phyloP scores from a whole-genome alignment of 2,113 vertebrate species.

The Herpailurus yagouaroundi region DNA sequence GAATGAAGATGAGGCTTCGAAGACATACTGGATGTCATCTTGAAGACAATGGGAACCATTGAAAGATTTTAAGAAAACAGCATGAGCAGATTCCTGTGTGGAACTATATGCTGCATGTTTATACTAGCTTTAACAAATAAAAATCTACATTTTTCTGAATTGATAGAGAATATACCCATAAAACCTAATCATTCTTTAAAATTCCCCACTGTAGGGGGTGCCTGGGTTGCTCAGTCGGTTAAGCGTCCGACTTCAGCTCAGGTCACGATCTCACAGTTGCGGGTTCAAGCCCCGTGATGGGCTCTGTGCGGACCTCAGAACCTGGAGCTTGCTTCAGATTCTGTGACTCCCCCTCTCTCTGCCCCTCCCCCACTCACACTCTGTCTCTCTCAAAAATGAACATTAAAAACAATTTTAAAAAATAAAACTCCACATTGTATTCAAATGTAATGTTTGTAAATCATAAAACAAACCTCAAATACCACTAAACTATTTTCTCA shows the following conservation, averaged over 20 bases:
- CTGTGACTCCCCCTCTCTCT: too few species aligned
- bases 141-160: conserved; percentile 1
- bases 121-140: not conserved
- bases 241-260: too few species aligned
- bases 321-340: too few species aligned
- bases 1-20: not conserved
- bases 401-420: too few species aligned
- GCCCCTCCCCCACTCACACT: too few species aligned
- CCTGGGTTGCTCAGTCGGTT: too few species aligned
- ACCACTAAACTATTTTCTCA: not conserved
- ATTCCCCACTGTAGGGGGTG: not conserved
- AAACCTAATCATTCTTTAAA: conserved; percentile 24
- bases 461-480: not conserved
- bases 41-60: not conserved
- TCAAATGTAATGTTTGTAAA: not conserved
- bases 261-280: too few species aligned
- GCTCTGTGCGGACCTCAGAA: too few species aligned
- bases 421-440: not conserved
- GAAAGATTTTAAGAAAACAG: not conserved
- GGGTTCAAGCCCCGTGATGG: too few species aligned
- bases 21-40: not conserved
- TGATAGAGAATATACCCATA: not conserved
- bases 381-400: too few species aligned
- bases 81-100: not conserved
- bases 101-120: not conserved